Evolutionary conservation across 1,140 invertebrate genomes (phyloP).

Genomic region (Drosophila sucinea): DNA sequence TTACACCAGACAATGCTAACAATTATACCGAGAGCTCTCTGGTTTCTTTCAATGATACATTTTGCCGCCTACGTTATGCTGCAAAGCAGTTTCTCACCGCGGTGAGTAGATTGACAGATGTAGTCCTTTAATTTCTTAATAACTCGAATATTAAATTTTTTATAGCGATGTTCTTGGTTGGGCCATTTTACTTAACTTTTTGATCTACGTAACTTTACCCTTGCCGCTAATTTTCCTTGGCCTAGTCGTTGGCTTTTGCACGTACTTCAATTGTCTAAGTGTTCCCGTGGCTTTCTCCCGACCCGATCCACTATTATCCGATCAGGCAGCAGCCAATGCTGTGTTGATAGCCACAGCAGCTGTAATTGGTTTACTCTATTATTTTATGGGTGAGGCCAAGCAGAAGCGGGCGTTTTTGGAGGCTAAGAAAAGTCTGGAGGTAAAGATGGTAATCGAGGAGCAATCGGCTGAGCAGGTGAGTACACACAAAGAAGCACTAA

Average conservation of each 20-base stretch:
- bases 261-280: constrained; percentile 86
- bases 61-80: constrained; percentile 64
- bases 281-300: constrained; percentile 84
- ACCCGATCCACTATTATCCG: constrained; percentile 78
- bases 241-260: constrained; percentile 84
- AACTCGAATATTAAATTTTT: neutral
- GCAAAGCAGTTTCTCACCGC: constrained; percentile 61
- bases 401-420: constrained; percentile 94
- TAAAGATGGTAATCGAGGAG: constrained; percentile 96
- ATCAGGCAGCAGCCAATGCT: constrained; percentile 85
- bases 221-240: constrained; percentile 86
- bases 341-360: constrained; percentile 89
- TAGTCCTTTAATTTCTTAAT: neutral
- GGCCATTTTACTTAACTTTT: constrained; percentile 91
- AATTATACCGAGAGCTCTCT: constrained; percentile 56
- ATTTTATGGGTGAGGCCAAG: constrained; percentile 92
- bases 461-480: constrained; percentile 94
- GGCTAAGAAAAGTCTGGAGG: constrained; percentile 94
- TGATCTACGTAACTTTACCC: constrained; percentile 93
- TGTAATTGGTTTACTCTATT: constrained; percentile 90
- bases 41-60: constrained; percentile 61
- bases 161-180: constrained; percentile 86
- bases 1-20: constrained; percentile 56
- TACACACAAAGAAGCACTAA: neutral
- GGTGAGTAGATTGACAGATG: constrained; percentile 37